phyloP scores from a whole-genome alignment of 1,140 invertebrate species.

The Aphis craccivora region DNA sequence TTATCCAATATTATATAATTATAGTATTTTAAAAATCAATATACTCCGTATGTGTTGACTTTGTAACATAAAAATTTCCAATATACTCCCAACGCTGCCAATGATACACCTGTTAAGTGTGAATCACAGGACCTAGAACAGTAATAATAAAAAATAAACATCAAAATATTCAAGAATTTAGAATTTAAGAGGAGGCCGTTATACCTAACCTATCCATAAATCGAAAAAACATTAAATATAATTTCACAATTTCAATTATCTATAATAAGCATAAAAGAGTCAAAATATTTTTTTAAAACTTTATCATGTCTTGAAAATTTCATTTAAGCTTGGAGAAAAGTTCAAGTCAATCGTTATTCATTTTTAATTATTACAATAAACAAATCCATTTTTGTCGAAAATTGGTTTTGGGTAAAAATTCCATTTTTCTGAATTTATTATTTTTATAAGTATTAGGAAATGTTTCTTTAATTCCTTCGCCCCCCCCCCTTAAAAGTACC shows the following conservation, averaged over 20 bases:
- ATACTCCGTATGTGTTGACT: background rate
- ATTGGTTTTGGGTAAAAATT: background rate
- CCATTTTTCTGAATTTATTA: no score
- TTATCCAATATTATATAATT: constrained; percentile 29
- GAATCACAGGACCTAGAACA: constrained; percentile 36
- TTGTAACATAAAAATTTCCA: constrained; percentile 48
- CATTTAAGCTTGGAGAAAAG: no score
- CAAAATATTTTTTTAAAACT: no score
- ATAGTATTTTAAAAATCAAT: constrained; percentile 47
- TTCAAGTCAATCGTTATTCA: no score
- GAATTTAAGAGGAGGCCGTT: background rate
- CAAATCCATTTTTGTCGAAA: background rate
- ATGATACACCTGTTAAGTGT: constrained; percentile 25
- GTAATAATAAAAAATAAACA: background rate
- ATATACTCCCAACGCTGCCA: constrained; percentile 46
- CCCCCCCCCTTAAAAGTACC: no score
- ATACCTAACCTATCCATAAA: background rate
- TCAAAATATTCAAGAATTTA: background rate
- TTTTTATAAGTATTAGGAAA: no score
- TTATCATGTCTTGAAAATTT: no score
- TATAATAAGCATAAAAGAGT: no score
- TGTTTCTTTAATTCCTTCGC: no score
- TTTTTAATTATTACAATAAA: background rate
- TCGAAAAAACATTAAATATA: no score
- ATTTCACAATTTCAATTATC: no score